Evolutionary conservation across 2,888 invertebrate genomes (phyloP).

Genomic region (Carabus problematicus): DNA sequence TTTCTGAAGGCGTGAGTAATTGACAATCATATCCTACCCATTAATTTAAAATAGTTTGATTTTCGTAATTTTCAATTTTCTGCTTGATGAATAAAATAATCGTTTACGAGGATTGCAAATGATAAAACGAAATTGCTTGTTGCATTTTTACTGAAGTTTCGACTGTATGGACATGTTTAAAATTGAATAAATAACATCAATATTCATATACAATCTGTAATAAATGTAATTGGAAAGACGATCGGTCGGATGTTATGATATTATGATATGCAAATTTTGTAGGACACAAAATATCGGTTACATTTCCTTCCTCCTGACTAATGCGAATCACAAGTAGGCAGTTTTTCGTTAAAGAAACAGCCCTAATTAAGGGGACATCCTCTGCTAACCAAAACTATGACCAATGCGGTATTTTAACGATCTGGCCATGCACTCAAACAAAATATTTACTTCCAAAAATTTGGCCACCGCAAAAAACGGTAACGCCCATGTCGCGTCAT

Average conservation of each 20-base stretch:
- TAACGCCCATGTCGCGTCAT: conserved; percentile 7
- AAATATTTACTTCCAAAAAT: conserved; percentile 35
- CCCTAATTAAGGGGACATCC: conserved; percentile 15
- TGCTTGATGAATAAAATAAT: not conserved
- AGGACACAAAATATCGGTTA: not conserved
- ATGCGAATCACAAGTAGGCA: conserved; percentile 3
- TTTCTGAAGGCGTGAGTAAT: not conserved
- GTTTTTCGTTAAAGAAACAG: conserved; percentile 5
- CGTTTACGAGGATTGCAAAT: too few relatives aligned
- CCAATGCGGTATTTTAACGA: conserved; percentile 41
- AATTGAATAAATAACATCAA: not conserved
- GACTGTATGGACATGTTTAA: not conserved
- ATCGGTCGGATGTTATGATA: too few relatives aligned
- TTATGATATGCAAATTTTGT: not conserved
- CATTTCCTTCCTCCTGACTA: conserved; percentile 7
- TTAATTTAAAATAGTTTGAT: conserved; percentile 15
- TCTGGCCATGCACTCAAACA: conserved; percentile 29
- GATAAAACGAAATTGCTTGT: too few relatives aligned
- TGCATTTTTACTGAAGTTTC: not conserved
- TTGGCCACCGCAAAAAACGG: conserved; percentile 38
- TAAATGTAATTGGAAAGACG: not conserved
- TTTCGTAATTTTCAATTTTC: conserved; percentile 13
- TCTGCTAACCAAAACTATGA: conserved; percentile 18
- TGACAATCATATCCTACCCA: not conserved
- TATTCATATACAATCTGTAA: not conserved